Conservation (phyloP, 2,113 vertebrate genomes). For the Oncorhynchus clarkii region DNA sequence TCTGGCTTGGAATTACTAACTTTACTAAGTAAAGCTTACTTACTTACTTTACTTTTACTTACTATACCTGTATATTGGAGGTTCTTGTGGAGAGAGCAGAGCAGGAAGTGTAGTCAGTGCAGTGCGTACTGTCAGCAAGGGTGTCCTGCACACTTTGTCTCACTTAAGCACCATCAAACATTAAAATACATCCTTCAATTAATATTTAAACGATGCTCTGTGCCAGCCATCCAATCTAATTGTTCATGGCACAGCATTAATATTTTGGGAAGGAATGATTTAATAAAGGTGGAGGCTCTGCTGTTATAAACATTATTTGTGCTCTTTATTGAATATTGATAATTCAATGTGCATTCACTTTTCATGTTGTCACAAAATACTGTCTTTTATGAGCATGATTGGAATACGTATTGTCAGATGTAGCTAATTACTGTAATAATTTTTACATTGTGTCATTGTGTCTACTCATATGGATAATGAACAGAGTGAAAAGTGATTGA, state of each 20-base stretch:
- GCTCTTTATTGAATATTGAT: neutral
- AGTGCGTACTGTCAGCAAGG: neutral
- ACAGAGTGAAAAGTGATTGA: too few species aligned
- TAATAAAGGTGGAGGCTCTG: neutral
- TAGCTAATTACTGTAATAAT: too few species aligned
- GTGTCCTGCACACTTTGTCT: slow-evolving; percentile 9
- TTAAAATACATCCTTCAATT: slow-evolving; percentile 42
- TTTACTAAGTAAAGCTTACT: too few species aligned
- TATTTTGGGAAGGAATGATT: neutral
- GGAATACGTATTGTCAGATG: too few species aligned
- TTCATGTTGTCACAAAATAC: too few species aligned
- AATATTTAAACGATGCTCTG: neutral
- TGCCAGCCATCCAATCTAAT: neutral
- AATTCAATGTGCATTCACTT: too few species aligned
- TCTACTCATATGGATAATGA: too few species aligned
- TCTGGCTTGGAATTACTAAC: too few species aligned
- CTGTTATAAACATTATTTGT: neutral
- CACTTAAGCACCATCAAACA: slow-evolving; percentile 1
- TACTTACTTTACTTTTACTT: neutral
- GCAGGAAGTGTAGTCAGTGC: neutral
- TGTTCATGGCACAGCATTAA: neutral
- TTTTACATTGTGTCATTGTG: too few species aligned
- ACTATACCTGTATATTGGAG: neutral
- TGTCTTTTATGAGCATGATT: too few species aligned
- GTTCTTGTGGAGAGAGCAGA: neutral